Evolutionary conservation across 92 coral and sea anemone genomes (phyloP), one percentile per base, ranked within the genome.

Genomic region (Siderastrea siderea): DNA sequence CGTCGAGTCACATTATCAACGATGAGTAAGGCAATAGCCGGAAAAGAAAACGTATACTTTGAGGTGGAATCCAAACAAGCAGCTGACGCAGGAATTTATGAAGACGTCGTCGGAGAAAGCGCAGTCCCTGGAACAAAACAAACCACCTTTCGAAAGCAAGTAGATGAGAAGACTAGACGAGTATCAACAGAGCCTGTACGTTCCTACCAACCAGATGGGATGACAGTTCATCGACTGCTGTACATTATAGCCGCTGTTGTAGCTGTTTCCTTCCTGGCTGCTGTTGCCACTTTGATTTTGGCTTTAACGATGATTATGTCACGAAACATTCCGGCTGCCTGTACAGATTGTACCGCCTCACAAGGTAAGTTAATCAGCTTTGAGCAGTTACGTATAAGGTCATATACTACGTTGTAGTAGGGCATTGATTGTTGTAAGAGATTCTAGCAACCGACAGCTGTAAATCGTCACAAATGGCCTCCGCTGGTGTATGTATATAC

Each of bases 271-370:
- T 13, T 74, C 63, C 48, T 74, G 47, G 12, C 11, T 17, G 63
- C 79, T 4, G 63, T 14, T 74, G 78, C 63, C 1, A 19, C 78
- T 74, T 53, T 74, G 78, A 17, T 74, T 74, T 53, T 74, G 17
- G 78, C 47, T n/a, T 9, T 74, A 54, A 51, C 61, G 13, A 74
- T 52, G 62, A 53, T 74, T 62, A 9, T 54, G 64, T 5, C 77
- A 14, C 79, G 48, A 55, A 54, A 55, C 61, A 6, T 9, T n/a
- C 4, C 48, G 3, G 48, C 43, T 6, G 59, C 55, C 15, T 71
- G 43, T 10, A 71, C 6, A 1, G 59, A 44, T 44, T 68, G 6
- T 1, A 3, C 51, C 46, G n/a, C 12, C 13, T 5, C 43, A 3
- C 2, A 68, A 11, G 72, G 72, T 68, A 45, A 68, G 72, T 26